phyloP scores from a whole-genome alignment of 2,113 vertebrate species.

The Orcinus orca region DNA sequence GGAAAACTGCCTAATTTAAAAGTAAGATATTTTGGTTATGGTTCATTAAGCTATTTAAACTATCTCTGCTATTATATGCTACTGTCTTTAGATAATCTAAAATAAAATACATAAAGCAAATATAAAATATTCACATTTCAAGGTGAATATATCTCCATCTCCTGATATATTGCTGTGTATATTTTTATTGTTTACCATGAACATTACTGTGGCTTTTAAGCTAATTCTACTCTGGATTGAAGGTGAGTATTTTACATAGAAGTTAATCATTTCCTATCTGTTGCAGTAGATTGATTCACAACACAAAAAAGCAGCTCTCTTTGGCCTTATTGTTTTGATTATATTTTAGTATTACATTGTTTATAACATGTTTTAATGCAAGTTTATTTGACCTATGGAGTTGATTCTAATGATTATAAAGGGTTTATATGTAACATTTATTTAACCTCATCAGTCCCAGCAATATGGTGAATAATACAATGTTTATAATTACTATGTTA shows the following conservation, averaged over 20 bases:
- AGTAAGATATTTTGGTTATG: neutral
- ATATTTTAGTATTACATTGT: constrained; percentile 18
- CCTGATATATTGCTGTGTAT: neutral
- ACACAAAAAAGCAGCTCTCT: neutral
- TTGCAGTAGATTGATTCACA: neutral
- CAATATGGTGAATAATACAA: neutral
- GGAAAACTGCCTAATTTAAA: constrained; percentile 35
- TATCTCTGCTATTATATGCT: neutral
- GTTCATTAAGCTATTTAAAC: constrained; percentile 44
- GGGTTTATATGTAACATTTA: neutral
- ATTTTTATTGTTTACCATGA: neutral
- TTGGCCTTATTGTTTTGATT: neutral
- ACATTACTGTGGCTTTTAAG: neutral
- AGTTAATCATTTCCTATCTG: neutral
- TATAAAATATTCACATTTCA: neutral
- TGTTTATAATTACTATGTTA: neutral
- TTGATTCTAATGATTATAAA: neutral
- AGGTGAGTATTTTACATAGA: neutral
- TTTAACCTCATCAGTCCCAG: neutral
- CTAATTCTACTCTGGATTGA: neutral
- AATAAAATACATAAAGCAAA: neutral
- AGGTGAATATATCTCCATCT: neutral
- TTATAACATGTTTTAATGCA: neutral
- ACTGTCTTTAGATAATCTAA: neutral
- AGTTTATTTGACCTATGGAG: neutral